phyloP scores from a whole-genome alignment of 1,140 invertebrate species.

The Leptoteleia sp. region DNA sequence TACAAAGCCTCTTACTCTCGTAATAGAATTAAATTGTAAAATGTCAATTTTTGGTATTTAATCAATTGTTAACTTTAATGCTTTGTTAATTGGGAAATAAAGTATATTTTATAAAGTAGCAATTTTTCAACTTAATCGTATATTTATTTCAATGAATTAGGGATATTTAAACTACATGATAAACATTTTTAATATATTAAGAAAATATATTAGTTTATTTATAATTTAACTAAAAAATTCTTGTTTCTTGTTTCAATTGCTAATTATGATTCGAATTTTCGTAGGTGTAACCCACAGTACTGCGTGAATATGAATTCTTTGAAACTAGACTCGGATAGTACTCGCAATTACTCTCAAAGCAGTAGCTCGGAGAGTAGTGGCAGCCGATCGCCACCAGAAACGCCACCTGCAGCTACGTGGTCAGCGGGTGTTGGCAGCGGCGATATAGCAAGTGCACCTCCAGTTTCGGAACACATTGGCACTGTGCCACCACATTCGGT shows the following conservation, averaged over 20 bases:
- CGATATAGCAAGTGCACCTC: conserved; percentile 27
- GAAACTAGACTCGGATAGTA: conserved; percentile 79
- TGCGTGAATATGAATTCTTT: conserved; percentile 79
- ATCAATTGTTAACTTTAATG: too few relatives aligned
- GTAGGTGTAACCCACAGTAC: conserved; percentile 78
- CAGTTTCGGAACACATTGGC: conserved; percentile 71
- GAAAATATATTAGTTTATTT: too few relatives aligned
- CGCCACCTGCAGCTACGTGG: conserved; percentile 81
- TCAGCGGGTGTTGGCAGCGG: conserved; percentile 45
- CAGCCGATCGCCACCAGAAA: conserved; percentile 83
- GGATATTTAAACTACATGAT: too few relatives aligned
- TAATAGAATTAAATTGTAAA: too few relatives aligned
- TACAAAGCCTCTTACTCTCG: not conserved
- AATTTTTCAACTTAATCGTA: too few relatives aligned
- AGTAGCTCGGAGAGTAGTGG: conserved; percentile 83
- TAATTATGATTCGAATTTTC: too few relatives aligned
- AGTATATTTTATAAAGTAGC: not conserved
- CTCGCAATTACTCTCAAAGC: conserved; percentile 82
- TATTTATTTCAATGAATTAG: too few relatives aligned
- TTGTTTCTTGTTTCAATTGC: too few relatives aligned
- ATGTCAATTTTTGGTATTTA: too few relatives aligned
- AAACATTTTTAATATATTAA: too few relatives aligned
- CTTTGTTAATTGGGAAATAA: conserved; percentile 13
- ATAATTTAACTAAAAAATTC: too few relatives aligned
- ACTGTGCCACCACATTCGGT: conserved; percentile 77